phyloP scores from a whole-genome alignment of 2,113 vertebrate genomes.

The Trinectes maculatus region DNA sequence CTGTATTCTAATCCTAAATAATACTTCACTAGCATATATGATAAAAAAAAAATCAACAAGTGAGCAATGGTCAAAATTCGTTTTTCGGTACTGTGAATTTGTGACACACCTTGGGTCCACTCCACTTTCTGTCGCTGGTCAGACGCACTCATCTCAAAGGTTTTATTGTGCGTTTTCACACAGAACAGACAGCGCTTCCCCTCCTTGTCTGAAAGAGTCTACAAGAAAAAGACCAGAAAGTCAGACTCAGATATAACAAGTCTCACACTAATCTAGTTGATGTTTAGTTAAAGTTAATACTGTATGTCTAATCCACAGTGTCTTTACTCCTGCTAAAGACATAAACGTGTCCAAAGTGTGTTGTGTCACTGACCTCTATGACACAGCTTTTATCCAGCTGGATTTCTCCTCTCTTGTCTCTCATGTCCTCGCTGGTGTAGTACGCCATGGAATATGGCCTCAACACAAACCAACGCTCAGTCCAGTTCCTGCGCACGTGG shows the following conservation, averaged over 20 bases:
- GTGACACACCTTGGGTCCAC: slow-evolving; percentile 82
- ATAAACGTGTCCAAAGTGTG: neutral
- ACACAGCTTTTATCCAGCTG: slow-evolving; percentile 76
- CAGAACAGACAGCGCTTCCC: slow-evolving; percentile 83
- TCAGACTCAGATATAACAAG: neutral
- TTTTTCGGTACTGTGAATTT: neutral
- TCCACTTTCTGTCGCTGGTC: slow-evolving; percentile 82
- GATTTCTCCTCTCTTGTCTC: slow-evolving; percentile 83
- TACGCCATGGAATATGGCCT: slow-evolving; percentile 78
- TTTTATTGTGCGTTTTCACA: slow-evolving; percentile 80
- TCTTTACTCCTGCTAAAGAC: neutral
- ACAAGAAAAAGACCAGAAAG: slow-evolving; percentile 11
- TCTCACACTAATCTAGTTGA: neutral
- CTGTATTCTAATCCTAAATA: too few species aligned
- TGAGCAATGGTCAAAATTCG: too few species aligned
- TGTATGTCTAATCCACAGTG: neutral
- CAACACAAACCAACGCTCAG: slow-evolving; percentile 86
- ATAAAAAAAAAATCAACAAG: too few species aligned
- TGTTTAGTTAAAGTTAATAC: neutral
- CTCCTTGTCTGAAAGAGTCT: slow-evolving; percentile 83
- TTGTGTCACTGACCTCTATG: slow-evolving; percentile 75
- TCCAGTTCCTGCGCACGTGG: slow-evolving; percentile 84
- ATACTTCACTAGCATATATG: too few species aligned
- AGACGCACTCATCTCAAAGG: slow-evolving; percentile 83
- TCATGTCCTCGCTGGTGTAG: slow-evolving; percentile 80